These are phyloP conservation scores for Apamea monoglypha DNA, from an alignment of 2,888 invertebrate genomes.

Conservation along the genomic window DNA sequence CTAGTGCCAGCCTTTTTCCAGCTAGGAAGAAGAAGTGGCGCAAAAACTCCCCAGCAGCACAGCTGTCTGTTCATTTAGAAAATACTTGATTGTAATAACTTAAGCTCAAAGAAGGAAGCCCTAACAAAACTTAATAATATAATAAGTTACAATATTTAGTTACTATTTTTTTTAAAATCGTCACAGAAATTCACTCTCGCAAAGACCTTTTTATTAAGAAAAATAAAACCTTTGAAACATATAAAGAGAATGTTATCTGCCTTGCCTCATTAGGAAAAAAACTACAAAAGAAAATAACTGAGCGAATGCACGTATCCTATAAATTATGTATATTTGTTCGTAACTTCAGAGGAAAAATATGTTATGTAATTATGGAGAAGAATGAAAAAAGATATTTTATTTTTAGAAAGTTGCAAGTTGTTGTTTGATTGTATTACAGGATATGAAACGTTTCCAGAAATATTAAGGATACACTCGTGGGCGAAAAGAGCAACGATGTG, in stretches of 20 bases:
- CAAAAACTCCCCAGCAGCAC: too few relatives aligned
- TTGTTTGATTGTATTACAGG: not conserved
- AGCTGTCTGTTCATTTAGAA: too few relatives aligned
- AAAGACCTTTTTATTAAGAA: slow-evolving; percentile 38
- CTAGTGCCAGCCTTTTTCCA: too few relatives aligned
- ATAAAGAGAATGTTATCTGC: slow-evolving; percentile 55
- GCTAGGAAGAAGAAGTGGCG: too few relatives aligned
- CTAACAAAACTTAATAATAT: not conserved
- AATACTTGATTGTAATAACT: not conserved
- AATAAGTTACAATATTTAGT: slow-evolving; percentile 21
- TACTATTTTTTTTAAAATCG: slow-evolving; percentile 37
- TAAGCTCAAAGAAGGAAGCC: not conserved
- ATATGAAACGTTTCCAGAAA: not conserved
- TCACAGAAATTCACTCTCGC: not conserved
- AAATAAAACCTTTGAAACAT: slow-evolving; percentile 53
- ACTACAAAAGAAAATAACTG: slow-evolving; percentile 58
- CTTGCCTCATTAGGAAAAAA: slow-evolving; percentile 58
- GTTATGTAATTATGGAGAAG: slow-evolving; percentile 20
- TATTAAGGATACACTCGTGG: not conserved
- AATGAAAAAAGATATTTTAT: slow-evolving; percentile 12
- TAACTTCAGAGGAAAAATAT: slow-evolving; percentile 25
- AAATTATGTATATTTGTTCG: slow-evolving; percentile 49
- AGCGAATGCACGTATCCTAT: slow-evolving; percentile 48
- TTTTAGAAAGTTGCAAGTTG: not conserved
- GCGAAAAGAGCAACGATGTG: not conserved